These are phyloP conservation scores for Diglossa cyanea DNA, from an alignment of 2,797 vertebrate species.

Conservation along the genomic window DNA sequence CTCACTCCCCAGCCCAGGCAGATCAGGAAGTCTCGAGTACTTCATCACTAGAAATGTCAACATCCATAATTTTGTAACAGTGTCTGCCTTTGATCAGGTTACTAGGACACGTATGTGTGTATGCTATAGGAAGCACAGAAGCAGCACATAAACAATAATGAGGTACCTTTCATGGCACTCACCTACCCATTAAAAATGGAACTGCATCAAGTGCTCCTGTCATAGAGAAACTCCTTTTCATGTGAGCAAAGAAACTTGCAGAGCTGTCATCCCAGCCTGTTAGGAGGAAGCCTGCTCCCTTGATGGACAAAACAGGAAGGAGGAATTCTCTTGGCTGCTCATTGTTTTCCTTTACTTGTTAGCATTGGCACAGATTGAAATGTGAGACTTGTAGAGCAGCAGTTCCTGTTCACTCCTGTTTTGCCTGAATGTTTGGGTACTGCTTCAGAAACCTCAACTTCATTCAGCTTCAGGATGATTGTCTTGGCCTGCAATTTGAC, in stretches of 20 bases:
- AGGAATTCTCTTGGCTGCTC: not conserved
- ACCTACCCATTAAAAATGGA: not conserved
- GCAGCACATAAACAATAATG: not conserved
- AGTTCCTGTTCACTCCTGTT: not conserved
- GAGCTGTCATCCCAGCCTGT: not conserved
- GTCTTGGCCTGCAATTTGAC: not conserved
- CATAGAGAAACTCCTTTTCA: not conserved
- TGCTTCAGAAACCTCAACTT: not conserved
- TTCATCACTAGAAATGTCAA: not conserved
- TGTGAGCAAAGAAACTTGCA: not conserved
- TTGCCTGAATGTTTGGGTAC: not conserved
- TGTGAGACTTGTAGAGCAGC: fast-evolving
- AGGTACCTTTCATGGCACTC: not conserved
- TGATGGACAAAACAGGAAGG: not conserved
- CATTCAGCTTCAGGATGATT: not conserved
- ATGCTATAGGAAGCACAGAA: not conserved
- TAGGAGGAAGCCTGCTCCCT: not conserved
- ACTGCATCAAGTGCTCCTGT: not conserved
- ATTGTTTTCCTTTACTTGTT: not conserved
- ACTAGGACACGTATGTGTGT: not conserved
- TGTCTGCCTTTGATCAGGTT: not conserved
- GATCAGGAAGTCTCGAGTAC: not conserved
- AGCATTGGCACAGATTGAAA: not conserved
- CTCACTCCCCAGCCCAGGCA: not conserved
- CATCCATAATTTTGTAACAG: not conserved